A percentile compares a stretch with the other conserved stretches of the same genome.
Conservation (phyloP, 1,140 invertebrate species). For the Danaus melanippus region DNA sequence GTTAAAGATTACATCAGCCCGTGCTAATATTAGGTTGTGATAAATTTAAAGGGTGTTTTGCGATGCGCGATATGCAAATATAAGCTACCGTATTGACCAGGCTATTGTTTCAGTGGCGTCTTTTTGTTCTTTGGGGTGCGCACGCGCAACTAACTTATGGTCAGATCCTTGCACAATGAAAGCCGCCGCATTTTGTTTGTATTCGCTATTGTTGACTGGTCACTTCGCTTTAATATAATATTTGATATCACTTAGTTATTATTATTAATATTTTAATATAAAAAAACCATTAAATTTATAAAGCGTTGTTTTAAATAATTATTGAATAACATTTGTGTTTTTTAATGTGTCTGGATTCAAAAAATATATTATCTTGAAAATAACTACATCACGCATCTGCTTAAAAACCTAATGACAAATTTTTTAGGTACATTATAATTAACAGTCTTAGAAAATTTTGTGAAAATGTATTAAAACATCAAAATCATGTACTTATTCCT, state of each 20-base stretch:
- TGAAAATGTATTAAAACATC: too few species aligned
- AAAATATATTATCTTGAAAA: neutral
- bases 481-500: too few species aligned
- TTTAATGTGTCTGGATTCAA: neutral
- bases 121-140: conserved; percentile 26
- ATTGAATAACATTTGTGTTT: neutral
- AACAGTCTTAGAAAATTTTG: too few species aligned
- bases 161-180: conserved; percentile 25
- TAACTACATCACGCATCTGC: neutral
- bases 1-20: conserved; percentile 1
- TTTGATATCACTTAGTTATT: too few species aligned
- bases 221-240: conserved; percentile 16
- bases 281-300: too few species aligned
- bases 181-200: conserved; percentile 24
- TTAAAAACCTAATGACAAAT: too few species aligned
- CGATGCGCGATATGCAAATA: conserved; percentile 59
- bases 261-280: too few species aligned
- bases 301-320: neutral
- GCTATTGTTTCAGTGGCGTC: conserved; percentile 37
- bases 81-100: conserved; percentile 51
- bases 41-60: conserved; percentile 7
- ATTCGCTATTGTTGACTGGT: conserved; percentile 39
- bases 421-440: too few species aligned
- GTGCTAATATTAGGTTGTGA: conserved; percentile 3
- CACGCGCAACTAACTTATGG: conserved; percentile 49